A percentile compares a stretch with the other conserved stretches of the same genome.
phyloP scores from a whole-genome alignment of 2,888 invertebrate species.

The Eumerus sabulonum region DNA sequence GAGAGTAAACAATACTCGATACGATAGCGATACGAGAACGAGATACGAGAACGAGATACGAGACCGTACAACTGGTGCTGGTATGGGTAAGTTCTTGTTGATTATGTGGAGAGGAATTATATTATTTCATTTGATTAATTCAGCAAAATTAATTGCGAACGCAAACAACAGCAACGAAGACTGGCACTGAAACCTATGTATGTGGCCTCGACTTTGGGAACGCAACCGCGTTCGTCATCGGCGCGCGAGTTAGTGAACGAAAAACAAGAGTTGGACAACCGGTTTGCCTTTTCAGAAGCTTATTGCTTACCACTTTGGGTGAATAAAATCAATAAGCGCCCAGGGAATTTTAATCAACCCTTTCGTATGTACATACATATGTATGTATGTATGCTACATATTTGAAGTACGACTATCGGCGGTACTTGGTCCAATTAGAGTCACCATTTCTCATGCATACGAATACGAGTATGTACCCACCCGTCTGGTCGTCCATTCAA shows the following conservation, averaged over 20 bases:
- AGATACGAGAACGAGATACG: not conserved
- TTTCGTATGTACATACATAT: too few relatives aligned
- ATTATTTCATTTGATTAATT: constrained; percentile 55
- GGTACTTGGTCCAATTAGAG: constrained; percentile 45
- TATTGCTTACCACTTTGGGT: too few relatives aligned
- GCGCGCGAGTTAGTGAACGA: not conserved
- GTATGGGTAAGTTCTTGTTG: constrained; percentile 11
- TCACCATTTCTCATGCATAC: constrained; percentile 19
- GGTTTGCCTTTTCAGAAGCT: constrained; percentile 33
- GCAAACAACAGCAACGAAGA: constrained; percentile 19
- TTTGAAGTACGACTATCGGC: not conserved
- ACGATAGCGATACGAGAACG: not conserved
- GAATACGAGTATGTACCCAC: not conserved
- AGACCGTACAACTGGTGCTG: constrained; percentile 22
- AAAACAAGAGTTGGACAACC: constrained; percentile 51
- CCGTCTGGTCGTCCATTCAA: too few relatives aligned
- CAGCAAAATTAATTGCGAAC: constrained; percentile 61
- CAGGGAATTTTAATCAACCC: constrained; percentile 42
- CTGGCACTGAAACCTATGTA: constrained; percentile 16
- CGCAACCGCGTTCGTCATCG: constrained; percentile 37
- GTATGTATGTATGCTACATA: too few relatives aligned
- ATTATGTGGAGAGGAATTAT: constrained; percentile 2
- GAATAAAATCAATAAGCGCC: constrained; percentile 58
- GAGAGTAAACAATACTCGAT: too few relatives aligned
- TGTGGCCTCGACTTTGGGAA: constrained; percentile 23